A percentile compares a stretch with the other conserved stretches of the same genome.
Evolutionary conservation across 2,113 vertebrate species (phyloP).

Genomic region (Callorhinus ursinus): DNA sequence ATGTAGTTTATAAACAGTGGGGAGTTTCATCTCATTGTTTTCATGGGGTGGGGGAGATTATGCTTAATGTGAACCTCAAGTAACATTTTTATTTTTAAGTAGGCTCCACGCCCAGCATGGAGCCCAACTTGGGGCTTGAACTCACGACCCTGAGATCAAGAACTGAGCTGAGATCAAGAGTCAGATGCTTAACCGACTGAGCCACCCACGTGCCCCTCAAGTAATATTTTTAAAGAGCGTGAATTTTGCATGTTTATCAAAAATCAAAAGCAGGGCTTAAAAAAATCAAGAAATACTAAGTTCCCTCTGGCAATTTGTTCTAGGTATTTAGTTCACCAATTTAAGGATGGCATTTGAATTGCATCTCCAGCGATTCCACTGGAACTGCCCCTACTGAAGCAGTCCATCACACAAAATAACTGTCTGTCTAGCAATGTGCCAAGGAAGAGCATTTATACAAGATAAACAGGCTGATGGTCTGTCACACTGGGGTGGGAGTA

Average conservation of each 20-base stretch:
- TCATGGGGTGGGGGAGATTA: not conserved
- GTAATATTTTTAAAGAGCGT: not conserved
- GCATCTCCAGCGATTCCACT: not conserved
- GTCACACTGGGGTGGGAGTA: too few species aligned
- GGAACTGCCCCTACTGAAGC: not conserved
- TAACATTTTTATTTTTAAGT: not conserved
- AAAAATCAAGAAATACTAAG: not conserved
- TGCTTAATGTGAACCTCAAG: not conserved
- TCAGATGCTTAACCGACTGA: not conserved
- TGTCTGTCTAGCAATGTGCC: not conserved
- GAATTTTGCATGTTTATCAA: not conserved
- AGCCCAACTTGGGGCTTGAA: not conserved
- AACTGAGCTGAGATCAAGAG: not conserved
- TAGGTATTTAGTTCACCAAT: not conserved
- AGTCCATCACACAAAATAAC: not conserved
- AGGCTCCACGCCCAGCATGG: not conserved
- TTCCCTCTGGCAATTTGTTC: not conserved
- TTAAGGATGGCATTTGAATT: not conserved
- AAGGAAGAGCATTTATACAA: not conserved
- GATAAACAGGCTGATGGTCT: not conserved
- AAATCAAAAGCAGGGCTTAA: not conserved
- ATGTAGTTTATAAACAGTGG: not conserved
- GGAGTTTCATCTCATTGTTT: not conserved
- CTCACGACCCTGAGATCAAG: not conserved
- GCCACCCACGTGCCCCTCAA: not conserved